Evolutionary conservation across 2,797 vertebrate genomes (phyloP).

Genomic region (Anguilla anguilla): DNA sequence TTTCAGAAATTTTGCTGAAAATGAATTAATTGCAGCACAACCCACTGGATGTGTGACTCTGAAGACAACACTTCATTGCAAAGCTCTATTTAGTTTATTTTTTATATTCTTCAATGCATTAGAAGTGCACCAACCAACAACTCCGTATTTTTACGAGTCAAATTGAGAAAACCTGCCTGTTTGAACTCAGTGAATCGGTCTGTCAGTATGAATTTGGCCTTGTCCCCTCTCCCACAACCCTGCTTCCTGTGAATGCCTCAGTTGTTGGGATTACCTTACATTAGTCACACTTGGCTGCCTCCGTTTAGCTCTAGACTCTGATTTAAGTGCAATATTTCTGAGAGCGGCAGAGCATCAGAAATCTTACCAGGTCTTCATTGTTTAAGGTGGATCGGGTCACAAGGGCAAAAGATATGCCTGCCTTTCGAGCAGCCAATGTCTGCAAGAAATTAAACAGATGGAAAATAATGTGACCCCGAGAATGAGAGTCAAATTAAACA

Average conservation of each 20-base stretch:
- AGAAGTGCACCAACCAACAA: neutral
- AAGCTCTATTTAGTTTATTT: neutral
- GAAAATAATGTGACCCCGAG: neutral
- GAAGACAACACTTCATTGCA: neutral
- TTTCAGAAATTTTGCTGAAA: neutral
- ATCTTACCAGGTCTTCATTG: slow-evolving; percentile 94
- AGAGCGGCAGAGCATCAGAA: neutral
- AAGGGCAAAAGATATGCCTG: slow-evolving; percentile 94
- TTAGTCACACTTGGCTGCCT: slow-evolving; percentile 35
- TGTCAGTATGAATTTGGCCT: slow-evolving; percentile 14
- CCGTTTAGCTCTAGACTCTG: slow-evolving; percentile 33
- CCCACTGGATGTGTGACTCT: neutral
- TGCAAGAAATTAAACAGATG: slow-evolving; percentile 55
- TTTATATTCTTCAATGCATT: neutral
- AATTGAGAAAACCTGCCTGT: neutral
- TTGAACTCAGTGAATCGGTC: neutral
- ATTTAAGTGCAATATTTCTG: slow-evolving; percentile 39
- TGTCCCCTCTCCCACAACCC: neutral
- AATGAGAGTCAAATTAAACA: neutral
- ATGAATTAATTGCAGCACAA: neutral
- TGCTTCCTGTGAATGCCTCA: neutral
- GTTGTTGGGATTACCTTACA: slow-evolving; percentile 35
- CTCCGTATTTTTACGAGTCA: neutral
- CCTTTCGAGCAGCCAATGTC: slow-evolving; percentile 97
- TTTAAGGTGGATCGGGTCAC: slow-evolving; percentile 91